A percentile compares a stretch with the other conserved stretches of the same genome.
phyloP scores from a whole-genome alignment of 2,888 invertebrate genomes.

The Sisyra terminalis region DNA sequence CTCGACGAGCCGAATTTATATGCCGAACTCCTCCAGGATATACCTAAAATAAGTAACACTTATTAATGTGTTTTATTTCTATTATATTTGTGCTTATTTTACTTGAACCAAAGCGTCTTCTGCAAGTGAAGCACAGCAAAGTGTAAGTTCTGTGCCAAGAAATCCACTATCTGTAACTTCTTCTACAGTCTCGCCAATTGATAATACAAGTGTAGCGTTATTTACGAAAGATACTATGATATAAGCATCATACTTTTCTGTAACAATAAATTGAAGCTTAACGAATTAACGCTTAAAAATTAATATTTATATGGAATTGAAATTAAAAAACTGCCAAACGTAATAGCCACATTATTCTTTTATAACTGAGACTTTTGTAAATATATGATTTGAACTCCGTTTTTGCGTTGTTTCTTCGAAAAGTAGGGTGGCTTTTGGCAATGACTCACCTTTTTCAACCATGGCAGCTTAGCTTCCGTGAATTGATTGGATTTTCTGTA shows the following conservation, averaged over 20 bases:
- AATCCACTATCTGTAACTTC: constrained; percentile 99
- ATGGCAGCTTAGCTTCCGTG: not conserved
- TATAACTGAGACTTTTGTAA: no score
- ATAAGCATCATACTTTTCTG: constrained; percentile 98
- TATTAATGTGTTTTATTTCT: not conserved
- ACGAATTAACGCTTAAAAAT: not conserved
- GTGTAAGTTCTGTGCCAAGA: constrained; percentile 92
- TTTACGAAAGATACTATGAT: constrained; percentile 99
- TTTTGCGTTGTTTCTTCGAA: no score
- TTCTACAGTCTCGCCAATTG: constrained; percentile 99
- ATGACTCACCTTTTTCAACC: no score
- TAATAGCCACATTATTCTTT: no score
- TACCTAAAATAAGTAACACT: constrained; percentile 37
- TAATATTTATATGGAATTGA: not conserved
- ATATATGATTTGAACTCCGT: no score
- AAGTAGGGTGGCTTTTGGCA: no score
- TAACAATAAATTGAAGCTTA: constrained; percentile 35
- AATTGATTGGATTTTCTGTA: constrained; percentile 44
- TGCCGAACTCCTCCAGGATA: constrained; percentile 98
- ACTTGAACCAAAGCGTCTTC: constrained; percentile 97
- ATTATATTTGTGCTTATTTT: not conserved
- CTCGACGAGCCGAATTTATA: constrained; percentile 93
- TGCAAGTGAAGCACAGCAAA: constrained; percentile 95
- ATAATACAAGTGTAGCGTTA: constrained; percentile 90
- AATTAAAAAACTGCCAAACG: not conserved